Conservation (phyloP, 2,113 vertebrate genomes). For the Bostrychus sinensis region DNA sequence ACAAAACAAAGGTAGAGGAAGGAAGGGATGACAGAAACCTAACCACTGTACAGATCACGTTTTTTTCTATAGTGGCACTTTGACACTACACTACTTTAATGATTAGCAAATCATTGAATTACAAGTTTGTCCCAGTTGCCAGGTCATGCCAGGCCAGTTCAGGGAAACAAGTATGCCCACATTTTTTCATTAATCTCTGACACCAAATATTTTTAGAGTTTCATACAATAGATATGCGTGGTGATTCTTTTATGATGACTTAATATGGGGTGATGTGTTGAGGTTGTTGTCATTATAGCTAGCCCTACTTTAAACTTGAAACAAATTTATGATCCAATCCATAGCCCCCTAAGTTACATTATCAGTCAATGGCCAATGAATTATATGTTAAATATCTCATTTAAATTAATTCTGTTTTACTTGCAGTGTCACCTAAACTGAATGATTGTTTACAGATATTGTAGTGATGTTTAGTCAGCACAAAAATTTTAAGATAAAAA, state of each 20-base stretch:
- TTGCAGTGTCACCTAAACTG: constrained; percentile 28
- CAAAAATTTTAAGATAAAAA: no score
- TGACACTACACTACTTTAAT: constrained; percentile 4
- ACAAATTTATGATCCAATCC: no score
- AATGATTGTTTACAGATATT: constrained; percentile 39
- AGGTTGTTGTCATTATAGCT: neutral
- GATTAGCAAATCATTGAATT: constrained; percentile 33
- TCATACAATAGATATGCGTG: no score
- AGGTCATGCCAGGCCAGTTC: constrained; percentile 14
- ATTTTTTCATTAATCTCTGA: no score
- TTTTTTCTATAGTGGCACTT: neutral
- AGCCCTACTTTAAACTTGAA: neutral
- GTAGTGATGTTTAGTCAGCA: no score
- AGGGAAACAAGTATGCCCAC: neutral
- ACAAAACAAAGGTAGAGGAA: constrained; percentile 65
- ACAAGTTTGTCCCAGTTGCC: constrained; percentile 17
- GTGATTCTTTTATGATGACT: no score
- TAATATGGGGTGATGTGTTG: no score
- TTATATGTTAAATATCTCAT: neutral
- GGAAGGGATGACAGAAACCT: constrained; percentile 32
- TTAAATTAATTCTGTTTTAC: constrained; percentile 22
- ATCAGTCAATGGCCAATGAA: no score
- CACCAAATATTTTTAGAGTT: no score
- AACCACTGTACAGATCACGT: neutral
- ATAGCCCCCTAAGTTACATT: no score